phyloP scores from a whole-genome alignment of 2,113 vertebrate genomes.

The Triplophysa dalaica region DNA sequence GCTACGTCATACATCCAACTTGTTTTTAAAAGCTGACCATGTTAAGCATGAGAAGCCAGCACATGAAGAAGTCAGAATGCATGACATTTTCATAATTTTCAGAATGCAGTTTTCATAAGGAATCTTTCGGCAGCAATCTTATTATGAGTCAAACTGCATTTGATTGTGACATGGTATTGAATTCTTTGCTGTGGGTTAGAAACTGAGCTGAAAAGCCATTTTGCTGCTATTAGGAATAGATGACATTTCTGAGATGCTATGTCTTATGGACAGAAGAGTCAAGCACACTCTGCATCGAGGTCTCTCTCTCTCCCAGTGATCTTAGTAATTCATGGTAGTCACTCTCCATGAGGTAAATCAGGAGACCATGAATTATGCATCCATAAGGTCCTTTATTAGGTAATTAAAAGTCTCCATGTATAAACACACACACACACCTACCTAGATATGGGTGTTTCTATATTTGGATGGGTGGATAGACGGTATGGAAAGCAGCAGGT shows the following conservation, averaged over 20 bases:
- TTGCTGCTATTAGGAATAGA: constrained; percentile 20
- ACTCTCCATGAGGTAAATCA: constrained; percentile 21
- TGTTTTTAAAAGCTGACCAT: too few species aligned
- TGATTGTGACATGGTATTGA: too few species aligned
- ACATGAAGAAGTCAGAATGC: too few species aligned
- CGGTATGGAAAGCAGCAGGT: neutral
- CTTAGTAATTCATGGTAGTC: constrained; percentile 1
- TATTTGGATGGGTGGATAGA: neutral
- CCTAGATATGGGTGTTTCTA: neutral
- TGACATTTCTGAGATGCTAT: constrained; percentile 31
- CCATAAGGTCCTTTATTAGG: neutral
- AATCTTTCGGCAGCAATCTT: too few species aligned
- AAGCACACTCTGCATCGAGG: neutral
- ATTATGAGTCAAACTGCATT: too few species aligned
- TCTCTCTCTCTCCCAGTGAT: constrained; percentile 1
- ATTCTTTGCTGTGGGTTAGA: too few species aligned
- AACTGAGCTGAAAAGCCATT: constrained; percentile 27
- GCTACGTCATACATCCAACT: too few species aligned
- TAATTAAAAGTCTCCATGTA: constrained; percentile 34
- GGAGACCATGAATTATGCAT: constrained; percentile 48
- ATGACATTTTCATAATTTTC: too few species aligned
- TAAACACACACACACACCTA: neutral
- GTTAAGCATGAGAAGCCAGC: too few species aligned
- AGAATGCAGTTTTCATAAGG: too few species aligned
- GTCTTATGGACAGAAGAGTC: constrained; percentile 20